A percentile compares a stretch with the other conserved stretches of the same genome.
Conservation (phyloP, 2,888 invertebrate genomes). For the Drosophila greeni region DNA sequence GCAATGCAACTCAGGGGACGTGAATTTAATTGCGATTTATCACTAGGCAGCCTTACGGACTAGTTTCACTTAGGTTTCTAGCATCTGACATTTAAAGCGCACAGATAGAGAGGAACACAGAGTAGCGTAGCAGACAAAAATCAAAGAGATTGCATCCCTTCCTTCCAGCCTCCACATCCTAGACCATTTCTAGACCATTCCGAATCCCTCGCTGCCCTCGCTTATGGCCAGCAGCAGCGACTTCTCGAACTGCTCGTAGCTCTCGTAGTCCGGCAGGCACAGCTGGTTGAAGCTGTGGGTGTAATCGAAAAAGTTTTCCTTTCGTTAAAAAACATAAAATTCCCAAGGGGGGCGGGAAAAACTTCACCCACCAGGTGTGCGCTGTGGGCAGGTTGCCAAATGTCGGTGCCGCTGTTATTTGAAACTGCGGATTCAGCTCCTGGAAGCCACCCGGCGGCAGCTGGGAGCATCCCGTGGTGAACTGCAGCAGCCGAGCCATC, state of each 20-base stretch:
- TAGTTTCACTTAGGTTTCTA: conserved; percentile 40
- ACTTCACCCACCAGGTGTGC: conserved; percentile 88
- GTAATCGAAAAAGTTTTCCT: conserved; percentile 64
- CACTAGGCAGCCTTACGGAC: conserved; percentile 43
- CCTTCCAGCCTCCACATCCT: background rate
- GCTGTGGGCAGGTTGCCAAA: conserved; percentile 95
- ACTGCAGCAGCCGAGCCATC: conserved; percentile 94
- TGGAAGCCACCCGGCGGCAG: conserved; percentile 93
- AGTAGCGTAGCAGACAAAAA: conserved; percentile 53
- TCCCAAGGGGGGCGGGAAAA: background rate
- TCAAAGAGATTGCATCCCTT: conserved; percentile 12
- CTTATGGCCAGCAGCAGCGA: conserved; percentile 94
- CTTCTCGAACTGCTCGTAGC: conserved; percentile 94
- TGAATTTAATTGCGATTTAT: conserved; percentile 20
- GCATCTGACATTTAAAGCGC: conserved; percentile 52
- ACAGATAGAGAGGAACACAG: conserved; percentile 64
- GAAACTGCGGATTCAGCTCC: conserved; percentile 94
- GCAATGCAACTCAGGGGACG: conserved; percentile 21
- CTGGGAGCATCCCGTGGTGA: conserved; percentile 95
- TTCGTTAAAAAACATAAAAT: conserved; percentile 2
- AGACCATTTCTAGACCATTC: conserved; percentile 79
- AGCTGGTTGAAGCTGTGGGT: conserved; percentile 92
- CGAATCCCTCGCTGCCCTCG: conserved; percentile 97
- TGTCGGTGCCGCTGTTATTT: conserved; percentile 93
- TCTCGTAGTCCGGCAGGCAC: conserved; percentile 95